Evolutionary conservation across 2,113 vertebrate species (phyloP), one percentile per base, ranked within the genome.

Genomic region (Platycercus adscitus): DNA sequence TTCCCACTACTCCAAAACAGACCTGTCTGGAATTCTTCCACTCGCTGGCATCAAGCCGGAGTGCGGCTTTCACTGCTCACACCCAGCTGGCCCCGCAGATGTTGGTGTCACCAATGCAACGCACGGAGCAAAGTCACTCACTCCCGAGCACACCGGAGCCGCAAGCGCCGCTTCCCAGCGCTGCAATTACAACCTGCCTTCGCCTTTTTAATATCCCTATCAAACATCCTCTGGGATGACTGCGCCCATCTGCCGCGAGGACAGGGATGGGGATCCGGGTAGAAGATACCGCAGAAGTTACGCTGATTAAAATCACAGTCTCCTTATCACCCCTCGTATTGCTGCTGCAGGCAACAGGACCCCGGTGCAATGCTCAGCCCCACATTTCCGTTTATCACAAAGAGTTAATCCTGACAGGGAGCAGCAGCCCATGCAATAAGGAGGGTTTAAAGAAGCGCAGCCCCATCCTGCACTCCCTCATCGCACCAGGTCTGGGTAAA

Each of bases 31-130:
- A 58, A 58, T 58, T 10, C 56, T 35, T 93, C 60, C 39, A 6
- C 50, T 16, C 28, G 37, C 79, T 89, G 92, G 82, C 23, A 25
- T 52, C 6, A n/a, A 70, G 90, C 76, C 56, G 94, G 90, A 86
- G 82, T 3, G 63, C n/a, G 37, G 86, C 66, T 68, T 14, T 37
- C 56, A 9, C 65, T 7, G 53, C 84, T 37, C 93, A 85, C 93
- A 17, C 93, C 95, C 95, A 91, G 93, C 88, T 58, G 82, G 68
- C 76, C 94, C 92, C 82, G 65, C 95, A 95, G 94, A 94, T 69
- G 88, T 92, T 63, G 15, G 77, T 81, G 94, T 86, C 91, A 90
- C 91, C 95, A 47, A 76, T 2, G 66, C 88, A 56, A 91, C 1
- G 17, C 25, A 13, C 64, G 15, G 56, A 60, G 47, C 33, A 58